Evolutionary conservation across 2,888 invertebrate genomes (phyloP), one percentile per base, ranked within the genome.

Genomic region (Chydorus sphaericus): DNA sequence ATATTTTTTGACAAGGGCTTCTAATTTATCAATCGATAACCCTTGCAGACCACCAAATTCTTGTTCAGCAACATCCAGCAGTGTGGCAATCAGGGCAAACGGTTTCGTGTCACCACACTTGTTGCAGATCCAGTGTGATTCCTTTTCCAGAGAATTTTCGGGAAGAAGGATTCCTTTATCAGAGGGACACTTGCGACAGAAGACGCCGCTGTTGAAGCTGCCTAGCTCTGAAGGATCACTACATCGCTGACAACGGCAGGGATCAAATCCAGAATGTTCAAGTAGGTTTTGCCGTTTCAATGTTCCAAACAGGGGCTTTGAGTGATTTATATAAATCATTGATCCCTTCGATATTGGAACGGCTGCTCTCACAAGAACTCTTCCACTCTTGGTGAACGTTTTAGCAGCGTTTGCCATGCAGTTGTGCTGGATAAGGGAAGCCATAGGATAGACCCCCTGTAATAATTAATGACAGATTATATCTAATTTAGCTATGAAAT

Each of bases 301-400:
- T 0, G 85, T 83, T 38, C 85, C 85, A 87, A 87, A 88, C 36
- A 87, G 69, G 0, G 85, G 81, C 69, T 89, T 87, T 1, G 86
- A 82, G 69, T 89, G 89, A 68, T 84, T 85, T 53, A 88, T 85
- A n/a, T 83, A 79, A 29, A 89, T 68, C 69, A 85, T 83, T 0
- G 79, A 70, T 0, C 83, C 84, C 57, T 74, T 66, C 33, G 75
- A 65, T 26, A 86, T 81, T 48, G 69, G 65, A 0, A 70, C 68
- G 0, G 81, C 80, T 61, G 79, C 77, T 1, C 86, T 75, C 20
- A 87, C 74, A 58, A 84, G 75, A 0, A 86, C 78, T n/a, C n/a
- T n/a, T 6, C 61, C 61, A 65, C 84, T 83, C 5, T 54, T 36
- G n/a, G 82, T 79, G 67, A 88, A 88, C 62, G 82, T 85, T 71